Conservation (phyloP, 2,113 vertebrate genomes). For the Tyrannus savana region DNA sequence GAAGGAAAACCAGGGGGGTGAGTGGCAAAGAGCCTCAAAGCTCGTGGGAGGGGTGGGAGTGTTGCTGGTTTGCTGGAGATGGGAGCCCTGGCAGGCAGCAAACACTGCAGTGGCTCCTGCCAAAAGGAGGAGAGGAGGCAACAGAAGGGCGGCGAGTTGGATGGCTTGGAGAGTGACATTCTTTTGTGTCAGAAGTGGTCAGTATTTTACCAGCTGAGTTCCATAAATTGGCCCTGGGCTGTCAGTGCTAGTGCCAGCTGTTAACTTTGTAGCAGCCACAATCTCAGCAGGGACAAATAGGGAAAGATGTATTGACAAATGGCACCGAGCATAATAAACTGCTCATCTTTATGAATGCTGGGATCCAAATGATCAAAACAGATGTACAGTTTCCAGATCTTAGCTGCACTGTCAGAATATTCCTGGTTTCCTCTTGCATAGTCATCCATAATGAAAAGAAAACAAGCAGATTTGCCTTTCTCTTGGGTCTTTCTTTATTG, state of each 20-base stretch:
- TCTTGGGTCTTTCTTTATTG: conserved; percentile 68
- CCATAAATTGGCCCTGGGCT: conserved; percentile 67
- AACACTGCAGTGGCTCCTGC: background rate
- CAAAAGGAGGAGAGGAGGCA: conserved; percentile 24
- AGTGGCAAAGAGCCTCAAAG: background rate
- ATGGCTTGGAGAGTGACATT: background rate
- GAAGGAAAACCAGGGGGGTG: background rate
- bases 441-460: conserved; percentile 70
- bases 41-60: background rate
- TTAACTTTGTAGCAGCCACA: conserved; percentile 65
- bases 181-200: conserved; percentile 62
- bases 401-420: conserved; percentile 66
- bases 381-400: conserved; percentile 72
- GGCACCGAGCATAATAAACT: conserved; percentile 69
- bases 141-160: conserved; percentile 47
- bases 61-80: background rate
- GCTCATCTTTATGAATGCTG: conserved; percentile 69
- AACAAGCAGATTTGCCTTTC: conserved; percentile 69
- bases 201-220: conserved; percentile 66
- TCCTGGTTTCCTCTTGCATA: conserved; percentile 57
- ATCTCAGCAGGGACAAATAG: conserved; percentile 72
- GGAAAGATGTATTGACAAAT: conserved; percentile 71
- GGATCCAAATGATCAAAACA: conserved; percentile 72
- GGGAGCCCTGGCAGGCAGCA: background rate
- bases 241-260: conserved; percentile 63